Evolutionary conservation across 2,797 vertebrate genomes (phyloP).

Genomic region (Gallirallus australis): DNA sequence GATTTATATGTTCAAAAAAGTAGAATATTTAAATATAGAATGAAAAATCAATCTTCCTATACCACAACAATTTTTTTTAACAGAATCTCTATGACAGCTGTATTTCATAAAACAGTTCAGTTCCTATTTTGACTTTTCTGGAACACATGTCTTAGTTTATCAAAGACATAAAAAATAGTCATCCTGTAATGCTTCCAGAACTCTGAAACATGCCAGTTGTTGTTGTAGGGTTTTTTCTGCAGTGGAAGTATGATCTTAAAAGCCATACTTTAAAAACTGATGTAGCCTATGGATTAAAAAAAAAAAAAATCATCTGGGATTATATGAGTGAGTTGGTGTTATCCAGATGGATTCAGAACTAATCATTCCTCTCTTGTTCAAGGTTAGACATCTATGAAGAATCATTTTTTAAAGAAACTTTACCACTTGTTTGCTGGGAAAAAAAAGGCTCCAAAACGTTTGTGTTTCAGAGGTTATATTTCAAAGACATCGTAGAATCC

Average conservation of each 20-base stretch:
- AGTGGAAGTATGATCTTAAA: background rate
- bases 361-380: conserved; percentile 10
- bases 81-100: background rate
- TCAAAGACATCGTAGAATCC: background rate
- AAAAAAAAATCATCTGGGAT: background rate
- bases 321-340: background rate
- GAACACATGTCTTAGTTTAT: background rate
- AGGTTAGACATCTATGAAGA: background rate
- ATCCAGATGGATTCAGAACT: background rate
- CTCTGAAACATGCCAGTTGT: background rate
- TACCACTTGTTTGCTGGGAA: background rate
- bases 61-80: background rate
- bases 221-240: background rate
- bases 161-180: background rate
- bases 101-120: background rate
- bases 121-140: background rate
- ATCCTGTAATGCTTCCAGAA: background rate
- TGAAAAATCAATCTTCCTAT: conserved; percentile 20
- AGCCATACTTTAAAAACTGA: background rate
- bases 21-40: conserved; percentile 24
- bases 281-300: background rate
- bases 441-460: background rate
- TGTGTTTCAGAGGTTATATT: background rate
- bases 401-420: background rate
- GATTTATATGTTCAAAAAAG: background rate